Base-by-base conservation (phyloP, 2,888 invertebrate genomes). In the Folsomia manolachei region DNA sequence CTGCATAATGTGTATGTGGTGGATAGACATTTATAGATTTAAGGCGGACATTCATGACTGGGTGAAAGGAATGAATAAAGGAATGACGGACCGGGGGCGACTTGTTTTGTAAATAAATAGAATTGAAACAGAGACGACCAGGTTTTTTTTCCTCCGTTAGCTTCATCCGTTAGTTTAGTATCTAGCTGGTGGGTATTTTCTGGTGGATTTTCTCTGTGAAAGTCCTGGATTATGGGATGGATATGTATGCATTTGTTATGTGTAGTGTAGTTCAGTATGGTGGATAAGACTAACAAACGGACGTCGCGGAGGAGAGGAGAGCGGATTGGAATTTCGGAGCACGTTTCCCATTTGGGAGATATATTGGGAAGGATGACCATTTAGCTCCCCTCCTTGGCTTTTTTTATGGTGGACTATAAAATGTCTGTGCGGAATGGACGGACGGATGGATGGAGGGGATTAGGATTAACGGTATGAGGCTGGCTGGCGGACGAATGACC, bases 381-480 rank as follows among this genome's bases (percentile, higher is more conserved):
- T 56, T 56, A 56, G 56, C 56, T 56, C 56, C 56, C 56, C 56
- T 51, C 51, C 56, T 14, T 4, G 56, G 11, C n/a, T 56, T 56
- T 56, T 56, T 56, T 56, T 56, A 56, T 56, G 56, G 56, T 21
- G 56, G 56, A 56, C 56, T 56, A 56, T 56, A 56, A 56, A 56
- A 56, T 18, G 18, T 56, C 56, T 56, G 56, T 56, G 18, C n/a
- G 56, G 56, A 52, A 63, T 69, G 69, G 69, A 65, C 64, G 52
- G 69, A 71, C 63, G 69, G 69, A 65, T 65, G 63, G 68, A 68
- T 68, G 69, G 4, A 63, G 56, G 56, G 21, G 19, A 56, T 56
- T 56, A 56, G 56, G 56, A 56, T 56, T 56, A 56, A 56, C 19
- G 56, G n/a, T 39, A 14, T n/a, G n/a, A 56, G 11, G 56, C 7